phyloP scores from a whole-genome alignment of 2,113 vertebrate species.

The Catagonus wagneri region DNA sequence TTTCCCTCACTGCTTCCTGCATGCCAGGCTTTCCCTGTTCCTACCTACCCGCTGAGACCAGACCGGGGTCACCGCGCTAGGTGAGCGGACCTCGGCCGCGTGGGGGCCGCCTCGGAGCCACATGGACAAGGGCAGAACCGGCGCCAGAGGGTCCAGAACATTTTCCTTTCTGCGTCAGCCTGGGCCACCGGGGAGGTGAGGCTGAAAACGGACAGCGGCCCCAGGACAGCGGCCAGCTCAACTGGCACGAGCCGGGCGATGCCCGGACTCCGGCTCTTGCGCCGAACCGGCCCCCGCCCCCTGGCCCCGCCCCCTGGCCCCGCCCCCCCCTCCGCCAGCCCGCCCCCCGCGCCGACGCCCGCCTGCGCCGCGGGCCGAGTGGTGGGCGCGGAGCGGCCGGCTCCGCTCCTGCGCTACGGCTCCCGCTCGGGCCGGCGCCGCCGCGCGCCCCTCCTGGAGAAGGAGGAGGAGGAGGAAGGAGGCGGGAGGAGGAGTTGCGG shows the following conservation, averaged over 20 bases:
- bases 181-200: neutral
- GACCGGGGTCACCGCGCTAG: neutral
- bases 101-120: neutral
- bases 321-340: neutral
- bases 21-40: rapidly evolving
- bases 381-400: neutral
- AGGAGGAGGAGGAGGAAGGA: neutral
- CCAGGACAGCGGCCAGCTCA: rapidly evolving
- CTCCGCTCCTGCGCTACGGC: neutral
- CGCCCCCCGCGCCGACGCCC: neutral
- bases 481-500: neutral
- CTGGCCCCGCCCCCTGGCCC: neutral
- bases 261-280: neutral
- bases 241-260: neutral
- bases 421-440: neutral
- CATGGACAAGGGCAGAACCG: neutral
- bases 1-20: neutral
- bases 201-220: no score
- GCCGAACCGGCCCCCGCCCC: rapidly evolving
- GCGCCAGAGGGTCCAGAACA: neutral
- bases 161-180: neutral
- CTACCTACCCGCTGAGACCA: neutral
- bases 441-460: neutral
- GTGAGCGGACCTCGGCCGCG: neutral
- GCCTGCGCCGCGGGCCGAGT: conserved; percentile 6